Base-by-base conservation (phyloP, 1,140 invertebrate genomes). In the Drosophila littoralis region DNA sequence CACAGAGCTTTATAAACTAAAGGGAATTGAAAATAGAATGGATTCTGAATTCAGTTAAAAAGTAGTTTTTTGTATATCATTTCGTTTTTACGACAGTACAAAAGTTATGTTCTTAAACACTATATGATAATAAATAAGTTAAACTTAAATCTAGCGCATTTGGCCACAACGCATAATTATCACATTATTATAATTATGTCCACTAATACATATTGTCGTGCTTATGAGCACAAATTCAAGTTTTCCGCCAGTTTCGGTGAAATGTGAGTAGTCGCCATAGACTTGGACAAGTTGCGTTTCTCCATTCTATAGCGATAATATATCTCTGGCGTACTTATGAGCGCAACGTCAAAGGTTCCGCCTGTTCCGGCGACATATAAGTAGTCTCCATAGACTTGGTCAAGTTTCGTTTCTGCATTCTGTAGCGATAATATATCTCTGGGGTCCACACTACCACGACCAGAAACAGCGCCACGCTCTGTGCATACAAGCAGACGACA, bases 381-480 rank as follows among this genome's bases (percentile, higher is more conserved):
- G 83, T 77, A 1, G 81, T 88, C 42, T 85, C 81, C 58, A 75
- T 72, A 0, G 75, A 79, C 13, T 89, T 89, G 9, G 69, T 43
- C 8, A 55, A 73, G 22, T 50, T 67, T 7, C 69, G 69, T 10
- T 63, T 64, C 38, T 86, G 77, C 59, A 32, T 90, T n/a, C 64
- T 70, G 38, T 77, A 82, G 15, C 79, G 88, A 58, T 92, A 90
- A 28, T 93, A 69, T 80, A 94, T 93, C 63, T 94, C 94, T 8
- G 93, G 93, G 5, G 93, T 91, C 95, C 95, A 96, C 36, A 93
- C 90, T 0, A 94, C 32, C 5, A 95, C 91, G 13, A 95, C 93
- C 1, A 94, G 32, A 6, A 94, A 76, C 1, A 95, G 86, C 10
- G 95, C 67, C 0, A 91, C 63, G 58, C 94, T 95, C 92, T 95